phyloP scores from a whole-genome alignment of 2,797 vertebrate species.

The Mustela erminea region DNA sequence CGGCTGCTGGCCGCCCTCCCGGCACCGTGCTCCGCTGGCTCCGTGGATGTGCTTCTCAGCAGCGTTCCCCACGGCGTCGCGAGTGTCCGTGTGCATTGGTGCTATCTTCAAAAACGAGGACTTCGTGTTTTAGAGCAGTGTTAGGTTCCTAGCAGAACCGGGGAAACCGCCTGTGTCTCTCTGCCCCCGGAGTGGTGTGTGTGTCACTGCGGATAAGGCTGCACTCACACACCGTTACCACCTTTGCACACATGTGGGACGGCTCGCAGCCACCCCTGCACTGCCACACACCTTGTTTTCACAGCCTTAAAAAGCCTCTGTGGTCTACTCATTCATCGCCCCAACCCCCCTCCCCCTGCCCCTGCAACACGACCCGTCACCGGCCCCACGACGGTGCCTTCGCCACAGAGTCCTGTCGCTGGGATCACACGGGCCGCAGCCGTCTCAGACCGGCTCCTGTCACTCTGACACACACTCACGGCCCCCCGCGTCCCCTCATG shows the following conservation, averaged over 20 bases:
- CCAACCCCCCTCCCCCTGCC: background rate
- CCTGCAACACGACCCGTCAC: accelerated
- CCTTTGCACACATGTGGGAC: background rate
- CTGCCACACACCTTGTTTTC: background rate
- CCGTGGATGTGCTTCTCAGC: background rate
- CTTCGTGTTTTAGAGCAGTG: background rate
- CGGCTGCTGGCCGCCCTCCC: accelerated
- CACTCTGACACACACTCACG: too few species aligned
- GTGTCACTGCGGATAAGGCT: accelerated
- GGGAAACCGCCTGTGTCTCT: background rate
- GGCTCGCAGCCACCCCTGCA: background rate
- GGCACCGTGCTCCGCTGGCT: accelerated
- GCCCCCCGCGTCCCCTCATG: background rate
- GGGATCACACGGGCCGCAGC: accelerated
- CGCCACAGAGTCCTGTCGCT: background rate
- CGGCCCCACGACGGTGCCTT: accelerated
- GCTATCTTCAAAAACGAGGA: background rate
- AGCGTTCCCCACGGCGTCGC: background rate
- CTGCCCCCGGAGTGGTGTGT: background rate
- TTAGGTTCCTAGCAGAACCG: background rate
- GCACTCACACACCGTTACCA: background rate
- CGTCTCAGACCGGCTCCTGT: too few species aligned
- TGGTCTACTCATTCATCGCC: background rate
- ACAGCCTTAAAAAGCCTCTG: background rate
- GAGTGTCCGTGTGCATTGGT: too few species aligned